Evolutionary conservation across 2,888 invertebrate species (phyloP).

Genomic region (Lordiphosa andalusiaca): DNA sequence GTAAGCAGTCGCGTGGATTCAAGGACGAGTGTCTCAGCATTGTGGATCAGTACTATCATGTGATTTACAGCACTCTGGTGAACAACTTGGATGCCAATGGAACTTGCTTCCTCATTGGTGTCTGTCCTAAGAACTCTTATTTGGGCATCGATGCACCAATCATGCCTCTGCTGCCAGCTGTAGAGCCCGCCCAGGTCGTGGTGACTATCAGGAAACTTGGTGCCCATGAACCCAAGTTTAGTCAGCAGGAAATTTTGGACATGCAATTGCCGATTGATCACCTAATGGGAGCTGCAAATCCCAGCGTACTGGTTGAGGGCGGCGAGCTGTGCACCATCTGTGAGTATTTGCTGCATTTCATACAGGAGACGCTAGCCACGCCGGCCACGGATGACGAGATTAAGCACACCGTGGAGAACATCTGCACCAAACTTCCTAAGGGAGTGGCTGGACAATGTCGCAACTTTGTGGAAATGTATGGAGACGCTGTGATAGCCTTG

Average conservation of each 20-base stretch:
- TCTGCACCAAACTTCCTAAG: conserved; percentile 86
- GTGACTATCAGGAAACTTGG: conserved; percentile 76
- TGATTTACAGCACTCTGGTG: conserved; percentile 86
- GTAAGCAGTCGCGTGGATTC: conserved; percentile 89
- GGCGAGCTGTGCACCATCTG: conserved; percentile 87
- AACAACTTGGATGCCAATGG: conserved; percentile 85
- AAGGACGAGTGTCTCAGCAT: conserved; percentile 87
- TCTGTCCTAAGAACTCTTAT: conserved; percentile 75
- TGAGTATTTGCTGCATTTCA: conserved; percentile 89
- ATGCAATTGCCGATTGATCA: conserved; percentile 82
- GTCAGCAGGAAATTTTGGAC: conserved; percentile 71
- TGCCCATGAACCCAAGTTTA: conserved; percentile 74
- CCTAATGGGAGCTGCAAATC: conserved; percentile 79
- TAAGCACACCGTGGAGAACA: conserved; percentile 84
- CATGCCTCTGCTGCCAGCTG: conserved; percentile 83
- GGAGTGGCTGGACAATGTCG: conserved; percentile 85
- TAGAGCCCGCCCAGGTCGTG: conserved; percentile 80
- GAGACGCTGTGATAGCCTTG: conserved; percentile 88
- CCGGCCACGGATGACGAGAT: conserved; percentile 86
- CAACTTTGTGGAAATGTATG: conserved; percentile 89
- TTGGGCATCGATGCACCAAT: conserved; percentile 79
- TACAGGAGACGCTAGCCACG: conserved; percentile 87
- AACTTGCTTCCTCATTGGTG: conserved; percentile 86
- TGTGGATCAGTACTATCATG: conserved; percentile 89
- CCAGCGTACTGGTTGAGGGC: conserved; percentile 76